Conservation (phyloP, 2,888 invertebrate species). For the Drosophila kanekoi region DNA sequence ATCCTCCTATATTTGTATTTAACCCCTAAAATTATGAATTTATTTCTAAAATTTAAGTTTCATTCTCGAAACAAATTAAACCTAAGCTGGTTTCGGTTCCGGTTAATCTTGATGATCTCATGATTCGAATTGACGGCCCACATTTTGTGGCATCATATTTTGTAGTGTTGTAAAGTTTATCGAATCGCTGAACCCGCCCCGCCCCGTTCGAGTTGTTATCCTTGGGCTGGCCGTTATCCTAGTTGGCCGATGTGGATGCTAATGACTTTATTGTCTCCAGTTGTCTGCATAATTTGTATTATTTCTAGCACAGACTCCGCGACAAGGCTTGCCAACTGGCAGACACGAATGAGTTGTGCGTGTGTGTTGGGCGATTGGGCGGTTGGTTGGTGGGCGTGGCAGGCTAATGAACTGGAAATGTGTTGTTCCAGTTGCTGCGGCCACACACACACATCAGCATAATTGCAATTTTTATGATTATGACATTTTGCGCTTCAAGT, state of each 20-base stretch:
- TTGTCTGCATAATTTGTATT: slow-evolving; percentile 70
- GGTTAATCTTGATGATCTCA: slow-evolving; percentile 22
- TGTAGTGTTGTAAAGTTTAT: slow-evolving; percentile 3
- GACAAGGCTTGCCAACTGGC: slow-evolving; percentile 55
- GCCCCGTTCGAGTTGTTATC: slow-evolving; percentile 4
- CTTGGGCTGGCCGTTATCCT: slow-evolving; percentile 20
- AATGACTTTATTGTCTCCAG: slow-evolving; percentile 71
- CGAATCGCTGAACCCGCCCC: slow-evolving; percentile 32
- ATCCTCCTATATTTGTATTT: background rate
- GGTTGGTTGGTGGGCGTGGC: slow-evolving; percentile 27
- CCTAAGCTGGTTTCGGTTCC: too few species aligned
- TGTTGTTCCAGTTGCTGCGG: slow-evolving; percentile 39
- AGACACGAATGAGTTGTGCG: slow-evolving; percentile 7
- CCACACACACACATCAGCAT: slow-evolving; percentile 28
- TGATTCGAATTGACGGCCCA: slow-evolving; percentile 9
- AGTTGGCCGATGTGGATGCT: slow-evolving; percentile 50
- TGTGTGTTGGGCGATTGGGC: slow-evolving; percentile 2
- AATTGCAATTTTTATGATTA: slow-evolving; percentile 72
- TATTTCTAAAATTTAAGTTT: too few species aligned
- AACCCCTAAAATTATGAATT: too few species aligned
- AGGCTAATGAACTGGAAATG: slow-evolving; percentile 74
- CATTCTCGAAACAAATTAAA: background rate
- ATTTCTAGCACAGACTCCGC: slow-evolving; percentile 41
- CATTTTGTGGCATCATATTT: slow-evolving; percentile 1
- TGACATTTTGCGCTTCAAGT: slow-evolving; percentile 62